These are phyloP conservation scores for Crotalus viridis DNA, from an alignment of 2,113 vertebrate genomes.

Conservation along the genomic window DNA sequence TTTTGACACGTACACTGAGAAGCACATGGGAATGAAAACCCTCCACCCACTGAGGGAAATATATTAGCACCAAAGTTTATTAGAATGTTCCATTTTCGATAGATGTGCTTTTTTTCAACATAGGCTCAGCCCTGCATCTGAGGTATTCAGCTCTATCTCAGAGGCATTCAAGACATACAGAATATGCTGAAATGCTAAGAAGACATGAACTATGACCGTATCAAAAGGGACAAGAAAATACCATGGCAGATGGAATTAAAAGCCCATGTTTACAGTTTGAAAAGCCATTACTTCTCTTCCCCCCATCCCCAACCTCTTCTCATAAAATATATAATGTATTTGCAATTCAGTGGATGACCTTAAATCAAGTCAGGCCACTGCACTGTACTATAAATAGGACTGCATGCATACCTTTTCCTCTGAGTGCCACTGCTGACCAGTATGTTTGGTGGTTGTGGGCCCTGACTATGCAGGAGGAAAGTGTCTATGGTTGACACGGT, in stretches of 20 bases:
- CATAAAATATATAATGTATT: constrained; percentile 43
- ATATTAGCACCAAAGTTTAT: constrained; percentile 51
- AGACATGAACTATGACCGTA: constrained; percentile 50
- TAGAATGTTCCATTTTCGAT: constrained; percentile 26
- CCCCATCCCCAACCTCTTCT: constrained; percentile 40
- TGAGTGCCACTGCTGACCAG: constrained; percentile 77
- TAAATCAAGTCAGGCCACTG: constrained; percentile 69
- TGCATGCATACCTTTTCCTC: constrained; percentile 80
- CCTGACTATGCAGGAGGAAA: constrained; percentile 78
- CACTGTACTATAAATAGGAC: constrained; percentile 71
- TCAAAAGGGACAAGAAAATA: constrained; percentile 51
- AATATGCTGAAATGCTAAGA: constrained; percentile 61
- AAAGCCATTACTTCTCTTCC: constrained; percentile 31
- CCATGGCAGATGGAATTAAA: constrained; percentile 47
- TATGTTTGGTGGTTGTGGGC: constrained; percentile 75
- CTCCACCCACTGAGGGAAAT: constrained; percentile 30
- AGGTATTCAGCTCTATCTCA: constrained; percentile 20
- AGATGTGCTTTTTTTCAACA: constrained; percentile 41
- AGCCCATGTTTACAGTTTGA: constrained; percentile 55
- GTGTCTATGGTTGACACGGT: constrained; percentile 78
- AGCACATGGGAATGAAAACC: constrained; percentile 48
- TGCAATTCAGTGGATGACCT: constrained; percentile 59
- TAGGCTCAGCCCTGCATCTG: constrained; percentile 36
- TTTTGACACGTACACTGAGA: constrained; percentile 32
- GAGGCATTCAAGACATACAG: constrained; percentile 61